Conservation (phyloP, 2,113 vertebrate genomes). For the Daphoenositta chrysoptera region DNA sequence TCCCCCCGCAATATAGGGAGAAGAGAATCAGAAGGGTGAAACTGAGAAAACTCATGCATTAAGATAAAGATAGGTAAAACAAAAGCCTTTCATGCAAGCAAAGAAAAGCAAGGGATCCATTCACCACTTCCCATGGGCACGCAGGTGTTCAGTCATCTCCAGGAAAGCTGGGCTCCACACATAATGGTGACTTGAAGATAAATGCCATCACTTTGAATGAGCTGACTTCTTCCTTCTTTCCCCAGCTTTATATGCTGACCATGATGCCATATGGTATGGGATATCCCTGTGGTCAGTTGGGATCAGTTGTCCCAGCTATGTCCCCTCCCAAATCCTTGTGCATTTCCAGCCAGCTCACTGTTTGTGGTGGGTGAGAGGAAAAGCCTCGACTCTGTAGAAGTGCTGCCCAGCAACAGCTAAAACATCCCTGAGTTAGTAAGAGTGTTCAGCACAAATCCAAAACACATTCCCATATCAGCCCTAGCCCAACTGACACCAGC, state of each 20-base stretch:
- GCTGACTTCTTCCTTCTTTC: neutral
- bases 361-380: neutral
- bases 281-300: neutral
- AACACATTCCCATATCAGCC: neutral
- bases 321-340: neutral
- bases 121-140: neutral
- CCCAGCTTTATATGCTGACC: neutral
- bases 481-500: neutral
- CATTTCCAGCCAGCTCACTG: neutral
- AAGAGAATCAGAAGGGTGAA: neutral
- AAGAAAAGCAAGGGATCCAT: neutral
- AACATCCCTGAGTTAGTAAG: neutral
- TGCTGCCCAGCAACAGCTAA: neutral
- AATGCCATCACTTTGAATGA: fast-evolving
- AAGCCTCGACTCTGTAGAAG: neutral
- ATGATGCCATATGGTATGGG: neutral
- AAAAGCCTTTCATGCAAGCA: neutral
- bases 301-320: neutral
- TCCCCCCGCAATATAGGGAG: neutral
- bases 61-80: neutral
- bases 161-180: neutral
- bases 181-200: neutral
- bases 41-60: neutral
- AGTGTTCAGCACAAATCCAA: neutral
- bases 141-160: neutral